Percentiles rank a stretch among this genome's conserved stretches.
Conservation (phyloP, 2,888 invertebrate species). For the Eumerus sabulonum region DNA sequence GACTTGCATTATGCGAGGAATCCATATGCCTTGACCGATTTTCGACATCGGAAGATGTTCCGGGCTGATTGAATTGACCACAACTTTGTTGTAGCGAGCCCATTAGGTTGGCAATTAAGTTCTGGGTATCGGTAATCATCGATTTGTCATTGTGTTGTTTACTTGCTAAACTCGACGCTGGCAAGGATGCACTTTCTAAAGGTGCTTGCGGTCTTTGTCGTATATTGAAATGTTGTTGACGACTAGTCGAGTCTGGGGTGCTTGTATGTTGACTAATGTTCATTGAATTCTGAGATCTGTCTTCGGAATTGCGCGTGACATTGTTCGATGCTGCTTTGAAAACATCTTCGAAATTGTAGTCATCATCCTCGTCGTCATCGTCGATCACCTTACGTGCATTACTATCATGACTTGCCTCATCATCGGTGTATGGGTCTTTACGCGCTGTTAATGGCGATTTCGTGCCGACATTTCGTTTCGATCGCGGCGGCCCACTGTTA, state of each 20-base stretch:
- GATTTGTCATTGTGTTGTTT: slow-evolving; percentile 36
- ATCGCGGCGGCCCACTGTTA: slow-evolving; percentile 47
- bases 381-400: slow-evolving; percentile 79
- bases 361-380: slow-evolving; percentile 87
- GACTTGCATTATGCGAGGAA: slow-evolving; percentile 42
- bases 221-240: slow-evolving; percentile 29
- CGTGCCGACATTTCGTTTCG: slow-evolving; percentile 40
- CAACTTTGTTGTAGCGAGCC: slow-evolving; percentile 80
- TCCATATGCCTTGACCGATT: slow-evolving; percentile 26
- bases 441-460: slow-evolving; percentile 69
- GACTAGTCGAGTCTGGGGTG: slow-evolving; percentile 28
- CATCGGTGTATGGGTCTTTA: slow-evolving; percentile 69
- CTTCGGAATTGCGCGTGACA: slow-evolving; percentile 82
- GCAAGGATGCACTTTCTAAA: slow-evolving; percentile 16
- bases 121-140: slow-evolving; percentile 80
- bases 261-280: slow-evolving; percentile 15
- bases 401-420: slow-evolving; percentile 65
- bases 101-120: slow-evolving; percentile 83
- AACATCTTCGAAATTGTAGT: slow-evolving; percentile 91
- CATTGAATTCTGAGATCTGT: slow-evolving; percentile 26
- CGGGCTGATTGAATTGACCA: slow-evolving; percentile 65
- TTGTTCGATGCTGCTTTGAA: slow-evolving; percentile 88
- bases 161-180: slow-evolving; percentile 63
- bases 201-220: slow-evolving; percentile 29
- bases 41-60: slow-evolving; percentile 22